A percentile compares a stretch with the other conserved stretches of the same genome.
Evolutionary conservation across 2,113 vertebrate species (phyloP).

Genomic region (Actenoides lindsayi): DNA sequence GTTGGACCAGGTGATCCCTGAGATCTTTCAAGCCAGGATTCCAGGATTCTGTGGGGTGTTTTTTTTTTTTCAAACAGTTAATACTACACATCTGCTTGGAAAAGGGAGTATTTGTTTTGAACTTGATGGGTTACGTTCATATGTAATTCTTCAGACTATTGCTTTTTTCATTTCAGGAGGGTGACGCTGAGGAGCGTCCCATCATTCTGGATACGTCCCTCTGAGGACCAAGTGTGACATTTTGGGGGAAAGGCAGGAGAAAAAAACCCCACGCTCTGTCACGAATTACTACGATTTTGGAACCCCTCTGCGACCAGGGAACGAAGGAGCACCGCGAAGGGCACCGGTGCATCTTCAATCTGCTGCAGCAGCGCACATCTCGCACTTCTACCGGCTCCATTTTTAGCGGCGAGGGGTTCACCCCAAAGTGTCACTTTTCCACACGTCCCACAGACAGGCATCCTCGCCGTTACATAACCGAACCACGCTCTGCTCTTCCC

Average conservation of each 20-base stretch:
- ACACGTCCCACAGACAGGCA: background rate
- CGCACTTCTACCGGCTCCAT: background rate
- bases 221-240: background rate
- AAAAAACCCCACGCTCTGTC: background rate
- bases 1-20: background rate
- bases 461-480: background rate
- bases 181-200: background rate
- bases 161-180: background rate
- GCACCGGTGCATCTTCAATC: background rate
- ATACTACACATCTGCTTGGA: conserved; percentile 22
- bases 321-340: background rate
- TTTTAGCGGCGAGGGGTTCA: background rate
- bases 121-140: conserved; percentile 19
- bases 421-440: background rate
- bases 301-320: background rate
- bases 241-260: background rate
- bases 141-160: background rate
- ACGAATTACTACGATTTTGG: background rate
- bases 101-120: background rate
- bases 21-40: background rate
- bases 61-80: conserved; percentile 32
- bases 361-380: background rate
- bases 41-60: no score
- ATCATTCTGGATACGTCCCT: background rate
- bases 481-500: background rate